Evolutionary conservation across 2,113 vertebrate species (phyloP).

Genomic region (Planiliza haematocheilus): DNA sequence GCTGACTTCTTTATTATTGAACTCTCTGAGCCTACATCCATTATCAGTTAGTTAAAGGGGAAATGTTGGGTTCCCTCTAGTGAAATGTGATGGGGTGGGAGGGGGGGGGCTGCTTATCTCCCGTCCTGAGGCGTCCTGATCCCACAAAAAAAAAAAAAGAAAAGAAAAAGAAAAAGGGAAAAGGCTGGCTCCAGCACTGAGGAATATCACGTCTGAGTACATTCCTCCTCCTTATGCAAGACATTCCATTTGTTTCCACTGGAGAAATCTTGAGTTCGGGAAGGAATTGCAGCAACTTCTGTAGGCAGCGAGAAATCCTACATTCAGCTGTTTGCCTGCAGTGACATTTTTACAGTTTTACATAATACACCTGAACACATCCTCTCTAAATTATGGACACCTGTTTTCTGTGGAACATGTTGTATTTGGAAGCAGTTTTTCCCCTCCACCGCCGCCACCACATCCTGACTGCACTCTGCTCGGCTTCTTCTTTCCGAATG

Average conservation of each 20-base stretch:
- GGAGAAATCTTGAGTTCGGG: background rate
- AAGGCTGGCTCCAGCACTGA: slow-evolving; percentile 28
- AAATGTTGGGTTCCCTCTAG: slow-evolving; percentile 8
- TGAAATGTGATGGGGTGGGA: slow-evolving; percentile 56
- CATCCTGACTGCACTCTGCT: slow-evolving; percentile 70
- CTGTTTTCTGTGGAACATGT: slow-evolving; percentile 62
- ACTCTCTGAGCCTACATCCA: background rate
- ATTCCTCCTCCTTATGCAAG: slow-evolving; percentile 36
- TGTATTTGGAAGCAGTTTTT: slow-evolving; percentile 66
- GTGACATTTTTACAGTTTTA: slow-evolving; percentile 1
- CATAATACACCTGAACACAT: slow-evolving; percentile 45
- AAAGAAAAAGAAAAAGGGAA: slow-evolving; percentile 17
- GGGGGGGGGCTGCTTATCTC: slow-evolving; percentile 58
- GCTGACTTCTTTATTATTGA: no score
- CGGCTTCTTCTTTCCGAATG: slow-evolving; percentile 51
- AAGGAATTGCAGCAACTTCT: no score
- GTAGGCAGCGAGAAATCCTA: no score
- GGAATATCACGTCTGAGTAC: slow-evolving; percentile 48
- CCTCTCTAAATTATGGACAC: slow-evolving; percentile 50
- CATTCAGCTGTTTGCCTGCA: background rate
- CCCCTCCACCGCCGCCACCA: no score
- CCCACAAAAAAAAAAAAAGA: slow-evolving; percentile 33
- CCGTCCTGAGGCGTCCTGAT: slow-evolving; percentile 59
- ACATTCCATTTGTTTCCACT: slow-evolving; percentile 27
- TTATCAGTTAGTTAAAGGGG: background rate